These are phyloP conservation scores for Zaprionus lachaisei DNA, from an alignment of 1,140 invertebrate species.

Conservation along the genomic window DNA sequence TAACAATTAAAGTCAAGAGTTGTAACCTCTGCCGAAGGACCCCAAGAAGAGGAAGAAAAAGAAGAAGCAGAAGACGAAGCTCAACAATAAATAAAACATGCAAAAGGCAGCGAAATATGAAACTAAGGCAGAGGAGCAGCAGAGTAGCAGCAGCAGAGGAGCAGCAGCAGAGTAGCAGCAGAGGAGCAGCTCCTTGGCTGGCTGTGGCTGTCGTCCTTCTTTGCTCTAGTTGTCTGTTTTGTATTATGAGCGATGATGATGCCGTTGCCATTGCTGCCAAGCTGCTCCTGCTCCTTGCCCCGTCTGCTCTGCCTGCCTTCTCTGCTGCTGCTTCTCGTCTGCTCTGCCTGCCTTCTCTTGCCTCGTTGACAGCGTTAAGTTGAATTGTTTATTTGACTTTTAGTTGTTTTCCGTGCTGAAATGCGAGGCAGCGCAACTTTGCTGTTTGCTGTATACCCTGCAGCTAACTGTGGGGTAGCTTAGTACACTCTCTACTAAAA, in stretches of 20 bases:
- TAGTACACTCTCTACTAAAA: not conserved
- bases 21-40: slow-evolving; percentile 64
- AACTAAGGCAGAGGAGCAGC: slow-evolving; percentile 50
- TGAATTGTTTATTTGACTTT: slow-evolving; percentile 83
- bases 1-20: slow-evolving; percentile 82
- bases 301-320: slow-evolving; percentile 8
- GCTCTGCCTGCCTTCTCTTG: not conserved
- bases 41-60: not conserved
- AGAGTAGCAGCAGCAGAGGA: not conserved
- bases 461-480: not conserved
- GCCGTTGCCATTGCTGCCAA: slow-evolving; percentile 36
- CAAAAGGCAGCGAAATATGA: slow-evolving; percentile 76
- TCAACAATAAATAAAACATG: slow-evolving; percentile 74
- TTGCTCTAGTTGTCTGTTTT: slow-evolving; percentile 18
- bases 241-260: slow-evolving; percentile 81
- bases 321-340: not conserved
- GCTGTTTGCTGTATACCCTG: slow-evolving; percentile 59
- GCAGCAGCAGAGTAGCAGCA: slow-evolving; percentile 10
- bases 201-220: slow-evolving; percentile 16
- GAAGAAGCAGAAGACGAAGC: not conserved
- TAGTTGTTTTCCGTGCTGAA: slow-evolving; percentile 77
- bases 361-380: slow-evolving; percentile 76
- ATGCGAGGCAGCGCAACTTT: slow-evolving; percentile 57
- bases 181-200: slow-evolving; percentile 28
- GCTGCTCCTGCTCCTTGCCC: not conserved